Percentiles rank a stretch among this genome's conserved stretches.
phyloP scores from a whole-genome alignment of 2,888 invertebrate species.

The Enchytraeus crypticus region DNA sequence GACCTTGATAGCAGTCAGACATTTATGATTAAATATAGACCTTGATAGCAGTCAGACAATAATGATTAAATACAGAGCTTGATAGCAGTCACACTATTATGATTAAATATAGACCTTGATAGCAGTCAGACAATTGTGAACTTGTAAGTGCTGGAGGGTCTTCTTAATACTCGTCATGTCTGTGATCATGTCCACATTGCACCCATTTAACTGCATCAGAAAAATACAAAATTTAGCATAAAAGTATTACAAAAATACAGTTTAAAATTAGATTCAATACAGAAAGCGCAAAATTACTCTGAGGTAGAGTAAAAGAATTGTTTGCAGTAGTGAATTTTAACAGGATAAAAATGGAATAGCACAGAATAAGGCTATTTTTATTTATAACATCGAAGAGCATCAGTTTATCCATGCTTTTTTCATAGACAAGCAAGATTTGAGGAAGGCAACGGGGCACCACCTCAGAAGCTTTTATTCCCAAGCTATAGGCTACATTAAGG shows the following conservation, averaged over 20 bases:
- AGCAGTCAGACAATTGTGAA: constrained; percentile 61
- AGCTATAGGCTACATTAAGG: too few relatives aligned
- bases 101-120: constrained; percentile 58
- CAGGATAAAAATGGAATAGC: too few relatives aligned
- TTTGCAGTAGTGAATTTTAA: too few relatives aligned
- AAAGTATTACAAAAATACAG: neutral
- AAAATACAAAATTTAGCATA: neutral
- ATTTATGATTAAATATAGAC: neutral
- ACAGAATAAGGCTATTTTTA: too few relatives aligned
- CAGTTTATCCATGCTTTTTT: too few relatives aligned
- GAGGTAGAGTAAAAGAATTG: too few relatives aligned
- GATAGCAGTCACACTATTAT: constrained; percentile 62
- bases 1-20: neutral
- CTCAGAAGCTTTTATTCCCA: too few relatives aligned
- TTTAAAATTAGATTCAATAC: too few relatives aligned
- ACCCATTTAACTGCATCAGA: constrained; percentile 39
- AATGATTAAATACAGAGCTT: constrained; percentile 48
- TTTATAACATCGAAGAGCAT: too few relatives aligned
- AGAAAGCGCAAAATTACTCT: too few relatives aligned
- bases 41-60: neutral
- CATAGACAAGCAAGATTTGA: too few relatives aligned
- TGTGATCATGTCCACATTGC: constrained; percentile 37
- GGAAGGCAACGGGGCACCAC: too few relatives aligned
- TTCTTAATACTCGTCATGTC: constrained; percentile 53
- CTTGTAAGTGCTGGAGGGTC: constrained; percentile 59